Evolutionary conservation across 2,797 vertebrate species (phyloP), one percentile per base, ranked within the genome.

Genomic region (Coracias cyanogaster): DNA sequence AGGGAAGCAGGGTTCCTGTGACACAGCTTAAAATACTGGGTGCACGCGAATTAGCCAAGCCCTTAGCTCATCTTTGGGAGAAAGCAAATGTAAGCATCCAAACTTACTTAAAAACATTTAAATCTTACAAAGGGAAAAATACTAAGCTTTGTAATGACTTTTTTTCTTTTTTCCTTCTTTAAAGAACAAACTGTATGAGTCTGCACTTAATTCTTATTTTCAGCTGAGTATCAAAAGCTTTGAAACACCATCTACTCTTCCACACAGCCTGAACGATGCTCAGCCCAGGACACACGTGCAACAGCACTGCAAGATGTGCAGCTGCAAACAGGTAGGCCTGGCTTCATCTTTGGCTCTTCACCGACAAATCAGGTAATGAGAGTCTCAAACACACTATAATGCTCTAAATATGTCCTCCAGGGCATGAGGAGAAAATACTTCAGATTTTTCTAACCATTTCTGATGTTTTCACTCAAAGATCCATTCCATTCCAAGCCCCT

Each of bases 401-500:
- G 2, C 14, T 65, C 41, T 54, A 73, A 25, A 25, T 29, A 31
- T 21, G 76, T 18, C 8, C 14, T 69, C n/a, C 19, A 37, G 19
- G 19, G 19, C 5, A 12, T 70, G 14, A 64, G 14, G 31, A 77
- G 26, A 77, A 79, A 93, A 60, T 3, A 57, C 3, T 31, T 83
- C 6, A 28, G 15, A 22, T 62, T 89, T 82, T 87, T 35, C 60
- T 52, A 76, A 43, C 25, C 17, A 31, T n/a, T 93, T 84, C 81
- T 67, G 9, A 26, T 39, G 18, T 79, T 94, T 78, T 74, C 33
- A 78, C 3, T 6, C 7, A 15, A 64, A 89, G 55, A 78, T 29
- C 31, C 9, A 21, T 65, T 72, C 15, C 0, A 0, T 21, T 74
- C 12, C 58, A 64, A 85, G 52, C 1, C 0, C 25, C 15, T 31